Conservation (phyloP, 2,113 vertebrate species). For the Neolamprologus fasciatus region DNA sequence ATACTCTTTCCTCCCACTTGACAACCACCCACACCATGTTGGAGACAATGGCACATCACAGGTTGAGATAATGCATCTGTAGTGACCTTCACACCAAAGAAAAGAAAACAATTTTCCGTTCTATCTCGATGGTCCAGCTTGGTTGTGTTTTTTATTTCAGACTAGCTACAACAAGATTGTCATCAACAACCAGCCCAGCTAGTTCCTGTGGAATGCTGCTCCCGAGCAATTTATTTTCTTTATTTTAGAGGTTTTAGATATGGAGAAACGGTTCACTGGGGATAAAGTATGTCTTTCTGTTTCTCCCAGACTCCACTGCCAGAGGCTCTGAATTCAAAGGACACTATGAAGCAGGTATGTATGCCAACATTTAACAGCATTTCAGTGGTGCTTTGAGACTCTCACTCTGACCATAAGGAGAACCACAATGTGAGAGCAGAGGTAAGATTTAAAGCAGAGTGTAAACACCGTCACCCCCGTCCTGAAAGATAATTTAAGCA, state of each 20-base stretch:
- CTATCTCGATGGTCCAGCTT: not conserved
- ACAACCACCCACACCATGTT: slow-evolving; percentile 19
- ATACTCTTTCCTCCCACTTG: slow-evolving; percentile 26
- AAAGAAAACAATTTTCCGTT: slow-evolving; percentile 5
- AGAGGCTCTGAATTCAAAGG: slow-evolving; percentile 65
- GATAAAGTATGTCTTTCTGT: slow-evolving; percentile 7
- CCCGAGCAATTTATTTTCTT: not conserved
- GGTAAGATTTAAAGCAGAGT: not conserved
- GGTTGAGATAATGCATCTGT: slow-evolving; percentile 22
- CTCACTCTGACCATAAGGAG: not conserved
- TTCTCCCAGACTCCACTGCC: slow-evolving; percentile 69
- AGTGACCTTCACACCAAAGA: slow-evolving; percentile 17
- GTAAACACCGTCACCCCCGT: not conserved
- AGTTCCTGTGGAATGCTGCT: slow-evolving; percentile 4
- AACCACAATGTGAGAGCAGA: not conserved
- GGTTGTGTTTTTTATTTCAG: not conserved
- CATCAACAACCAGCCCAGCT: not conserved
- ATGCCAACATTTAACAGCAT: not conserved
- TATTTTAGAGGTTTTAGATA: slow-evolving; percentile 3
- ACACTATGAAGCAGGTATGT: slow-evolving; percentile 75
- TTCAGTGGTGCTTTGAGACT: not conserved
- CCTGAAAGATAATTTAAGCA: not conserved
- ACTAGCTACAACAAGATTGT: not conserved
- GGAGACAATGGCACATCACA: slow-evolving; percentile 16
- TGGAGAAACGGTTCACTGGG: not conserved